Conservation (phyloP, 1,140 invertebrate genomes). For the Chrysoperla carnea region DNA sequence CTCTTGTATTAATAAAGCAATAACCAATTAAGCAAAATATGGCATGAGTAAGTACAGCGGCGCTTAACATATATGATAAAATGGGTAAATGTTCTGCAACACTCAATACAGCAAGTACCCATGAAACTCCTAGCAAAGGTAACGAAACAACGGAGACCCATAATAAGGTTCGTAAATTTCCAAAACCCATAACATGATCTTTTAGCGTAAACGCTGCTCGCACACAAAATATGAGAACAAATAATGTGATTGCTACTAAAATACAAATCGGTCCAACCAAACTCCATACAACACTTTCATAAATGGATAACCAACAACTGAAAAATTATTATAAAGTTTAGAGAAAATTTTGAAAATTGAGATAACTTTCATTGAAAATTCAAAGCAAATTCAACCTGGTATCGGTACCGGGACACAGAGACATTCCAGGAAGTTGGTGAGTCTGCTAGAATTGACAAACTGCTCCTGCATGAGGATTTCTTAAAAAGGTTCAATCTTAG, state of each 20-base stretch:
- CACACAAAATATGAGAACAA: constrained; percentile 67
- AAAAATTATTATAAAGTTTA: constrained; percentile 10
- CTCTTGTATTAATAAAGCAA: constrained; percentile 62
- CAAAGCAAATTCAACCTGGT: too few relatives aligned
- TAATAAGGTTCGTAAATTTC: constrained; percentile 72
- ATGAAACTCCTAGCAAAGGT: constrained; percentile 56
- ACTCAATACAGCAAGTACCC: constrained; percentile 63
- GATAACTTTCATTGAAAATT: too few relatives aligned
- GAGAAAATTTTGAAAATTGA: too few relatives aligned
- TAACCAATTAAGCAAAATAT: constrained; percentile 67
- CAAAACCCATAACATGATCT: constrained; percentile 78
- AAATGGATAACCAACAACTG: constrained; percentile 89
- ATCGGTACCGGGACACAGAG: too few relatives aligned
- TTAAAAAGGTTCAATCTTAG: too few relatives aligned
- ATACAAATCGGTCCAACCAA: constrained; percentile 69
- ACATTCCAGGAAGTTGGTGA: too few relatives aligned
- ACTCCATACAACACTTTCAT: constrained; percentile 82
- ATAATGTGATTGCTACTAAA: constrained; percentile 57
- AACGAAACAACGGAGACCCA: constrained; percentile 66
- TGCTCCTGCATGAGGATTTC: too few relatives aligned
- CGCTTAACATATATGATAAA: constrained; percentile 53
- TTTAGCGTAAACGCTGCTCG: constrained; percentile 80
- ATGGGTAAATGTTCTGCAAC: constrained; percentile 57
- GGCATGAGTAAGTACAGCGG: constrained; percentile 51
- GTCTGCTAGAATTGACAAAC: too few relatives aligned